Evolutionary conservation across 2,888 invertebrate species (phyloP).

Genomic region (Tryphoninae sp.): DNA sequence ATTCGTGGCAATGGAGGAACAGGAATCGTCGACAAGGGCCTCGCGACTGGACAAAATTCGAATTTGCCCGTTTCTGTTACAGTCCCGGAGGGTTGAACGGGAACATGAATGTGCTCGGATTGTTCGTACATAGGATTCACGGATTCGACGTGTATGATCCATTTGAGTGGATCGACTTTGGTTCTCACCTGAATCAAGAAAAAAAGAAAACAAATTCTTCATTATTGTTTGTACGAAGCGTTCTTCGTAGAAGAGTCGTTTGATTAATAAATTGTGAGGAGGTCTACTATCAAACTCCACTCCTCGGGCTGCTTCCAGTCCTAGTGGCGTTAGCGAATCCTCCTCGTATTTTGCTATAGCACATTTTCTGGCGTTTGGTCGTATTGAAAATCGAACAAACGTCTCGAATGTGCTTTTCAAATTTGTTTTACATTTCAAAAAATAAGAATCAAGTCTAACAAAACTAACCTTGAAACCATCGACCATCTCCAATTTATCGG

Average conservation of each 20-base stretch:
- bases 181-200: constrained; percentile 87
- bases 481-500: constrained; percentile 92
- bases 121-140: constrained; percentile 68
- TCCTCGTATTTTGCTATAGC: constrained; percentile 73
- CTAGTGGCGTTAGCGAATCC: constrained; percentile 79
- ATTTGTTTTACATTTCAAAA: too few relatives aligned
- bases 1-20: constrained; percentile 88
- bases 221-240: constrained; percentile 8
- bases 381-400: constrained; percentile 52
- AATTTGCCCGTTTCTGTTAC: constrained; percentile 43
- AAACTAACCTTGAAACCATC: constrained; percentile 87
- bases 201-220: not conserved
- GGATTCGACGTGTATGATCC: constrained; percentile 90
- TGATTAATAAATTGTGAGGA: constrained; percentile 69
- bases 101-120: constrained; percentile 77
- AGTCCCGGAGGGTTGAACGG: constrained; percentile 60
- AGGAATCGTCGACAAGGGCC: constrained; percentile 86
- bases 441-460: not conserved
- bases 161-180: constrained; percentile 90
- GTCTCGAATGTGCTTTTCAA: constrained; percentile 64
- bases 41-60: constrained; percentile 84
- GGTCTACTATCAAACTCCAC: constrained; percentile 79
- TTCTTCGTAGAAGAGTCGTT: not conserved
- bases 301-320: constrained; percentile 69
- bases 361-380: constrained; percentile 66